A percentile compares a stretch with the other conserved stretches of the same genome.
These are phyloP conservation scores for Rhagoletis pomonella DNA, from an alignment of 1,140 invertebrate genomes.

Conservation along the genomic window DNA sequence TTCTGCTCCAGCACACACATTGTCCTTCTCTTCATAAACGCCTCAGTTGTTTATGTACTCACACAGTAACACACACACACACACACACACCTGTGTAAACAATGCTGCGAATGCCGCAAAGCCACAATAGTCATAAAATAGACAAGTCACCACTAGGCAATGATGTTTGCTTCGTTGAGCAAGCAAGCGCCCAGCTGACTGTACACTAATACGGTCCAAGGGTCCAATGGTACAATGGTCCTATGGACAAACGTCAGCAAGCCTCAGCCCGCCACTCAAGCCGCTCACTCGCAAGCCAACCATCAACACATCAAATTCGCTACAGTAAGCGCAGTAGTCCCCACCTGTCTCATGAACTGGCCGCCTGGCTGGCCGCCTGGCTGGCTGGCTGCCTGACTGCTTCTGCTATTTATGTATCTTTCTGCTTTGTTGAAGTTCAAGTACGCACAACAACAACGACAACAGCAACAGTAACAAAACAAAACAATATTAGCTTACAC, in stretches of 20 bases:
- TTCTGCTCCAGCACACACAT: not conserved
- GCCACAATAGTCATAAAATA: constrained; percentile 17
- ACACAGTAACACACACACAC: not conserved
- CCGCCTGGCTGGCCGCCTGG: not conserved
- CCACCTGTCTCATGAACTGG: not conserved
- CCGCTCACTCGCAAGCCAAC: not conserved
- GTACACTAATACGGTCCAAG: not conserved
- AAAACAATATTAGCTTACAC: not conserved
- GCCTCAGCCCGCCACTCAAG: not conserved
- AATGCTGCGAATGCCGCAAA: constrained; percentile 15
- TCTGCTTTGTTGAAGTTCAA: constrained; percentile 40
- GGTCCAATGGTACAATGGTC: not conserved
- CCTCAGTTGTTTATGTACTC: constrained; percentile 1
- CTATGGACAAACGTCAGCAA: not conserved
- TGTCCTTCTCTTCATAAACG: not conserved
- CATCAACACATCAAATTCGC: not conserved
- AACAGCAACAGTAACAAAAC: not conserved
- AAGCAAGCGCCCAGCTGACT: not conserved
- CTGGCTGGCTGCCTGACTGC: not conserved
- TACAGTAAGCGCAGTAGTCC: not conserved
- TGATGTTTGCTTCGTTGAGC: constrained; percentile 23
- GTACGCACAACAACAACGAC: not conserved
- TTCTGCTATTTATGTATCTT: constrained; percentile 17
- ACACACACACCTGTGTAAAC: not conserved
- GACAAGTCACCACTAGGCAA: constrained; percentile 29